Evolutionary conservation across 2,113 vertebrate genomes (phyloP), one percentile per base, ranked within the genome.

Genomic region (Oreochromis spilurus): DNA sequence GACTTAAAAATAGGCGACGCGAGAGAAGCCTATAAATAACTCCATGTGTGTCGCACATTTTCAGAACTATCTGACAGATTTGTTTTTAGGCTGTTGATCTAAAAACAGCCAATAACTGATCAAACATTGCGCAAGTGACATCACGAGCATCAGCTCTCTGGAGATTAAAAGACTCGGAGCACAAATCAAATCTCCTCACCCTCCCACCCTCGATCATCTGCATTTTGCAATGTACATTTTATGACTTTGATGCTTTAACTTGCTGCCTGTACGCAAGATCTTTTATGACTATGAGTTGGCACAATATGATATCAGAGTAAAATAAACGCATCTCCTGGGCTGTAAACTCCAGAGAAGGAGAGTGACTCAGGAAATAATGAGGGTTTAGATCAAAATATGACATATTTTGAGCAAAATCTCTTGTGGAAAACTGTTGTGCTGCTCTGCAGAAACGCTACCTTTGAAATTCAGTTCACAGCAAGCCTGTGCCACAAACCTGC

Each of bases 21-120:
- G 70, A 90, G 79, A 82, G 65, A 82, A 36, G 82, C 43, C 88
- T 94, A 94, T 91, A 89, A 94, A 95, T 95, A 96, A 85, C 84
- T n/a, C 60, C 21, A 75, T 29, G 54, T n/a, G 65, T 92, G 87
- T 94, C 86, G 86, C 75, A 87, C 79, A 57, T 93, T 91, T 92
- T 88, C 82, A 86, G 87, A 88, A 83, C 43, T 24, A 50, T 89
- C 82, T 90, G 93, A 95, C 91, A 85, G 90, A 88, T 93, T 94
- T 94, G 81, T 94, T 94, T 95, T 95, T 93, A 91, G 89, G 86
- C 85, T 85, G 52, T 82, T 90, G 87, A 89, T 90, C 94, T 95
- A 95, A 96, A 96, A 95, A 94, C 91, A 93, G 93, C 77, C 82
- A 88, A 94, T 91, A 91, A 70, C 60, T 93, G 93, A 94, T 91